Conservation (phyloP, 2,797 vertebrate genomes). For the Gymnothorax javanicus region DNA sequence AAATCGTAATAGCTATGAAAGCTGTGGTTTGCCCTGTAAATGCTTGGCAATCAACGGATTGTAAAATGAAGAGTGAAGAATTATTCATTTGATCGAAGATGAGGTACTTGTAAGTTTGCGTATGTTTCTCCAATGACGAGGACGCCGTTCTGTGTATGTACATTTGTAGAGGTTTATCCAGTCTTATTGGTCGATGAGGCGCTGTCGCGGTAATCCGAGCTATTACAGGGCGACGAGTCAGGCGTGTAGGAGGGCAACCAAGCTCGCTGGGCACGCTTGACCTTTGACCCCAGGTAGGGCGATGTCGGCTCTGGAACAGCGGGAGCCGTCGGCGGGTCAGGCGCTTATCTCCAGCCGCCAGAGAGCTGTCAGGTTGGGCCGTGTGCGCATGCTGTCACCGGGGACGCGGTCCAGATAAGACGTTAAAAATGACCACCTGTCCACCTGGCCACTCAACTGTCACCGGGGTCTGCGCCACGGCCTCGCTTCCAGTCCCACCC, state of each 20-base stretch:
- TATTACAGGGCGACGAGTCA: background rate
- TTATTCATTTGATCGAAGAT: background rate
- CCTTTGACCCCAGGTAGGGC: constrained; percentile 47
- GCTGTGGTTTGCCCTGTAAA: too few species aligned
- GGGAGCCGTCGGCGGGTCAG: constrained; percentile 17
- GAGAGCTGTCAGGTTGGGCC: constrained; percentile 43
- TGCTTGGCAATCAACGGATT: too few species aligned
- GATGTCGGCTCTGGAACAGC: constrained; percentile 49
- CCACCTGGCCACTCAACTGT: constrained; percentile 57
- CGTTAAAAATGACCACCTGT: constrained; percentile 61
- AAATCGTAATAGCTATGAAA: too few species aligned
- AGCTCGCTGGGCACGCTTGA: constrained; percentile 26
- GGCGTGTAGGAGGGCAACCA: constrained; percentile 26
- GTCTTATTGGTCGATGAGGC: background rate
- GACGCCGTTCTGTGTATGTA: background rate
- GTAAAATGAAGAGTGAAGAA: too few species aligned
- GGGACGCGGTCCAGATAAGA: constrained; percentile 56
- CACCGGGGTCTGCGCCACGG: constrained; percentile 53
- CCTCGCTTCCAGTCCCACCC: constrained; percentile 49
- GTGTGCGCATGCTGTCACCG: constrained; percentile 21
- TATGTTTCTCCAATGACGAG: background rate
- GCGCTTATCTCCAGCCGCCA: constrained; percentile 36
- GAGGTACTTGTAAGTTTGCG: background rate
- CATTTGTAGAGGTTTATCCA: background rate
- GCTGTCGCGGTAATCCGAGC: background rate